These are phyloP conservation scores for Mylabris phalerata DNA, from an alignment of 1,140 invertebrate species.

Conservation along the genomic window DNA sequence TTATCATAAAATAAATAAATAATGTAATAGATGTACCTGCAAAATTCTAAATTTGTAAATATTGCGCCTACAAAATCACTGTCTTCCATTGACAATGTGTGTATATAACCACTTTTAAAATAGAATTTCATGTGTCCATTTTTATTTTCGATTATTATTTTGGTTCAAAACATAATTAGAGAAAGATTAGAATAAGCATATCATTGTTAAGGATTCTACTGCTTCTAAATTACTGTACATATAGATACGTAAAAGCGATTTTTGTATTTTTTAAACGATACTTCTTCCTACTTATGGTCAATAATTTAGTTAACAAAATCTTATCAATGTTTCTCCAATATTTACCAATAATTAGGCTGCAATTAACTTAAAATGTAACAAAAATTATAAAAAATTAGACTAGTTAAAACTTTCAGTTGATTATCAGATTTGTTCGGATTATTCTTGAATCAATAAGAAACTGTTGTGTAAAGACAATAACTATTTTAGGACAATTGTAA, in stretches of 20 bases:
- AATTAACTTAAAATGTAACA: constrained; percentile 2
- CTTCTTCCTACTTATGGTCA: constrained; percentile 41
- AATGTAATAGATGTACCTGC: constrained; percentile 12
- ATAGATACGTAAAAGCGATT: constrained; percentile 11
- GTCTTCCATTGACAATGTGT: constrained; percentile 3
- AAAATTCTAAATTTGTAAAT: constrained; percentile 14
- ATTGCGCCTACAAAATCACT: constrained; percentile 12
- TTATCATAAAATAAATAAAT: neutral
- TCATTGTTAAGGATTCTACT: constrained; percentile 14
- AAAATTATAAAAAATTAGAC: too few relatives aligned
- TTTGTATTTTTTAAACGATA: constrained; percentile 11
- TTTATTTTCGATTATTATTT: constrained; percentile 8
- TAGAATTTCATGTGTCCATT: neutral
- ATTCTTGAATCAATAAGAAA: constrained; percentile 16
- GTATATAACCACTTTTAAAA: neutral
- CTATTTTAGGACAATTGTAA: constrained; percentile 30
- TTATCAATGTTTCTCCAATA: constrained; percentile 6
- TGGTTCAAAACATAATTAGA: neutral
- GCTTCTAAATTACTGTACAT: constrained; percentile 12
- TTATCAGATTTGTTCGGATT: constrained; percentile 11
- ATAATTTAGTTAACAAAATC: constrained; percentile 27
- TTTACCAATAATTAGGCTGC: constrained; percentile 3
- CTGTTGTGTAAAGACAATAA: constrained; percentile 43
- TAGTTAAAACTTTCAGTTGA: constrained; percentile 3
- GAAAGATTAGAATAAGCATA: constrained; percentile 32